Evolutionary conservation across 2,797 vertebrate species (phyloP).

Genomic region (Echeneis naucrates): DNA sequence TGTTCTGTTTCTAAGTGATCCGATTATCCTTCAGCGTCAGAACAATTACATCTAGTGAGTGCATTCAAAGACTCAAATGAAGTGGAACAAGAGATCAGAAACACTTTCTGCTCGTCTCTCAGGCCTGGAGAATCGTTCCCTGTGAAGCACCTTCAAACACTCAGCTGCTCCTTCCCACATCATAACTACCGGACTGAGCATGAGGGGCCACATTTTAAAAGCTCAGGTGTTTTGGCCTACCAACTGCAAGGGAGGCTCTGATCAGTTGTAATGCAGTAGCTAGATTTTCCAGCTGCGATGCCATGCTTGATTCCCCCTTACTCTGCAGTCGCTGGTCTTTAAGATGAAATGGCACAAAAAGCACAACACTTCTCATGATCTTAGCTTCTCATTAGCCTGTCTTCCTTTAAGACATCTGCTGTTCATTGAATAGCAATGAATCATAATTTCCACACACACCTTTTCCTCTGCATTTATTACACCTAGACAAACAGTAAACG

Average conservation of each 20-base stretch:
- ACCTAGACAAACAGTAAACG: slow-evolving; percentile 21
- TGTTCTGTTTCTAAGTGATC: slow-evolving; percentile 80
- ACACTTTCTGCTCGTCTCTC: slow-evolving; percentile 63
- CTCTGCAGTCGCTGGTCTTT: slow-evolving; percentile 43
- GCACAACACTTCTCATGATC: background rate
- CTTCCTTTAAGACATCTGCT: slow-evolving; percentile 18
- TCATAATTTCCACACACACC: slow-evolving; percentile 35
- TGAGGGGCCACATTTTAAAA: slow-evolving; percentile 24
- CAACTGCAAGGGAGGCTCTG: slow-evolving; percentile 31
- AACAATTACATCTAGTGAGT: slow-evolving; percentile 81
- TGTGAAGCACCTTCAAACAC: slow-evolving; percentile 70
- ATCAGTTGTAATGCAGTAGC: slow-evolving; percentile 42
- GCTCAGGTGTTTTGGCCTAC: slow-evolving; percentile 32
- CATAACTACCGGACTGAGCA: slow-evolving; percentile 45
- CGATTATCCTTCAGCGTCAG: slow-evolving; percentile 78
- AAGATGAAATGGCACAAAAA: slow-evolving; percentile 36
- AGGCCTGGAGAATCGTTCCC: slow-evolving; percentile 49
- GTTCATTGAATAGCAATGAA: slow-evolving; percentile 23
- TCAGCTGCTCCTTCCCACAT: slow-evolving; percentile 48
- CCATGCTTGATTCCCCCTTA: background rate
- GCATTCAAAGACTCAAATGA: slow-evolving; percentile 80
- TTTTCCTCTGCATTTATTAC: slow-evolving; percentile 18
- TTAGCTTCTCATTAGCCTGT: slow-evolving; percentile 42
- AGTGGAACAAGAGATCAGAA: slow-evolving; percentile 81
- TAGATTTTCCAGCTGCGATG: slow-evolving; percentile 44